phyloP scores from a whole-genome alignment of 2,797 vertebrate species.

The Mycteria americana region DNA sequence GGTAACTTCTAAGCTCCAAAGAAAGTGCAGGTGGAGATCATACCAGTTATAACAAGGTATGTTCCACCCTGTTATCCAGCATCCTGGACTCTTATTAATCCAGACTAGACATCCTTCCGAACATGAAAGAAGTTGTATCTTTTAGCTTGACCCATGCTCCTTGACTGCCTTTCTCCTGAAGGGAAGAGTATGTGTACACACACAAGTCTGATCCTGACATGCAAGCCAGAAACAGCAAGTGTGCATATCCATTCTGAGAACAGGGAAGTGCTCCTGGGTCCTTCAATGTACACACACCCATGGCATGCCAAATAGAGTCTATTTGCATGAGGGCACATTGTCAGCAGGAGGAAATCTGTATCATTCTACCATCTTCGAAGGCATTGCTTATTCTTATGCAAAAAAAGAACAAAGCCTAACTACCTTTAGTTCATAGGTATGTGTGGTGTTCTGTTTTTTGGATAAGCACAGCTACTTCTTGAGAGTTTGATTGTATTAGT shows the following conservation, averaged over 20 bases:
- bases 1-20: not conserved
- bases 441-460: not conserved
- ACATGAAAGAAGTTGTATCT: not conserved
- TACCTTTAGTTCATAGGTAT: not conserved
- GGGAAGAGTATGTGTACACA: not conserved
- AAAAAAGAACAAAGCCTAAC: not conserved
- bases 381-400: not conserved
- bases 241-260: not conserved
- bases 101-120: not conserved
- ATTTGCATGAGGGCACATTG: not conserved
- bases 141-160: not conserved
- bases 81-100: not conserved
- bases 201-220: not conserved
- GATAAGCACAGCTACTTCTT: not conserved
- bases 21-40: not conserved
- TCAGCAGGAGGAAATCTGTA: not conserved
- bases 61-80: not conserved
- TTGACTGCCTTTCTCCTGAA: not conserved
- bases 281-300: not conserved
- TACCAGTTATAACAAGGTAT: not conserved
- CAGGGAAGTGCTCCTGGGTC: not conserved
- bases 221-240: not conserved
- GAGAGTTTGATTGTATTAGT: not conserved
- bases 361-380: not conserved
- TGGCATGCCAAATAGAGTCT: not conserved